A percentile compares a stretch with the other conserved stretches of the same genome.
These are phyloP conservation scores for Rhinophrynus dorsalis DNA, from an alignment of 2,797 vertebrate species.

Conservation along the genomic window DNA sequence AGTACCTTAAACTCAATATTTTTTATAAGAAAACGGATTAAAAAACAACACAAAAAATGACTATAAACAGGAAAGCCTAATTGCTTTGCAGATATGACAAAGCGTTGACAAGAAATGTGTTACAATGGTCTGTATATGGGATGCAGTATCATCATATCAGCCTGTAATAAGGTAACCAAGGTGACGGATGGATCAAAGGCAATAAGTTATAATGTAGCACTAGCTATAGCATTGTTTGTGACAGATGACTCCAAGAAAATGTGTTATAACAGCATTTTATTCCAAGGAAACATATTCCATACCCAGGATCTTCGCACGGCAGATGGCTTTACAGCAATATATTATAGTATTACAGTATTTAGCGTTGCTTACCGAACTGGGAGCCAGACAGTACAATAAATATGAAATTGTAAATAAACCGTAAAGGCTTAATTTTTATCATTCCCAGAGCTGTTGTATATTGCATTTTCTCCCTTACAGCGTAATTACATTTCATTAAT, in stretches of 20 bases:
- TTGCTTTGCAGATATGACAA: too few species aligned
- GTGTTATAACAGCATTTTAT: slow-evolving; percentile 11
- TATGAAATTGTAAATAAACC: background rate
- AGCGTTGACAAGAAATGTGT: too few species aligned
- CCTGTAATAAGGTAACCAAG: background rate
- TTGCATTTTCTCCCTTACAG: background rate
- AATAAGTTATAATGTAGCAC: slow-evolving; percentile 8
- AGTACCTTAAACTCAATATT: too few species aligned
- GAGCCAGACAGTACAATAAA: background rate
- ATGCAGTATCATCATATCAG: background rate
- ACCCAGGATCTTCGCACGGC: background rate
- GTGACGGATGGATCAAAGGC: slow-evolving; percentile 7
- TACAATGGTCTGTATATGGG: slow-evolving; percentile 4
- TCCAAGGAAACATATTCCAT: slow-evolving; percentile 10
- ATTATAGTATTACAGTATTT: slow-evolving; percentile 1
- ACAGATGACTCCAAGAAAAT: slow-evolving; percentile 16
- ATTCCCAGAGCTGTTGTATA: background rate
- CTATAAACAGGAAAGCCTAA: too few species aligned
- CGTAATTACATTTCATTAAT: slow-evolving; percentile 3
- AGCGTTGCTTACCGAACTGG: background rate
- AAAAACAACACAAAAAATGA: too few species aligned
- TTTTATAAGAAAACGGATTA: too few species aligned
- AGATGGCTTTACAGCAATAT: slow-evolving; percentile 3
- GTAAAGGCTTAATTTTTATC: background rate
- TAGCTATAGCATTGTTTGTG: too few species aligned